Evolutionary conservation across 1,140 invertebrate species (phyloP).

Genomic region (Thrips palmi): DNA sequence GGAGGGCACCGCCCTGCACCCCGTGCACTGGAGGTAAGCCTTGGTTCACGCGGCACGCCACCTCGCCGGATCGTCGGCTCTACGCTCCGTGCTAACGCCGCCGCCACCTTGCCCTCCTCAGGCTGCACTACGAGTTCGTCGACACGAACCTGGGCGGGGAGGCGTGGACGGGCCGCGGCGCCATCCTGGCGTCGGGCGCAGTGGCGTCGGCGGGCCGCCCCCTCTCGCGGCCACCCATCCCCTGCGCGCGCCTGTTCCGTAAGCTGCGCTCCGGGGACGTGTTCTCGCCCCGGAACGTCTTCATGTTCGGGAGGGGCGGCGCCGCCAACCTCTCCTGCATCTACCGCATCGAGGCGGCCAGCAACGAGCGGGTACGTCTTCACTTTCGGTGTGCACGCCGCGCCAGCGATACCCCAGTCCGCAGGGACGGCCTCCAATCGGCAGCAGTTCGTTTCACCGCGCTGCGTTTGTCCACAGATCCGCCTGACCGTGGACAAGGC

Average conservation of each 20-base stretch:
- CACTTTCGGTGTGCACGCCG: too few species aligned
- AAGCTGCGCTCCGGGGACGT: slow-evolving; percentile 37
- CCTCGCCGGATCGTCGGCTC: too few species aligned
- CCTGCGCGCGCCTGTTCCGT: slow-evolving; percentile 33
- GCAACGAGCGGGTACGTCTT: slow-evolving; percentile 43
- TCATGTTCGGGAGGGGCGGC: slow-evolving; percentile 63
- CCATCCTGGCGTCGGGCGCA: slow-evolving; percentile 20
- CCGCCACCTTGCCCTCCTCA: neutral
- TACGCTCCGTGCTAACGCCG: too few species aligned
- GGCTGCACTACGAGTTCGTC: slow-evolving; percentile 64
- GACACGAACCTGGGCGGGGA: slow-evolving; percentile 58
- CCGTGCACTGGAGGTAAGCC: slow-evolving; percentile 26
- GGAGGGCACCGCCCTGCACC: slow-evolving; percentile 31
- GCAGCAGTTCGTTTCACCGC: too few species aligned
- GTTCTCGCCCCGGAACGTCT: slow-evolving; percentile 51
- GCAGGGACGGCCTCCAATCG: too few species aligned
- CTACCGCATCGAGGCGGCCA: slow-evolving; percentile 48
- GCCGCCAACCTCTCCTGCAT: slow-evolving; percentile 52
- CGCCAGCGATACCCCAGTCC: too few species aligned
- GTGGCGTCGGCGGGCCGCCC: slow-evolving; percentile 20
- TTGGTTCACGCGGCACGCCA: slow-evolving; percentile 14
- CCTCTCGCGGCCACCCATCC: slow-evolving; percentile 20
- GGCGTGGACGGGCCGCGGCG: slow-evolving; percentile 37
- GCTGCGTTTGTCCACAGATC: too few species aligned
- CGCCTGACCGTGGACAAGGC: slow-evolving; percentile 49